Base-by-base conservation (phyloP, 2,888 invertebrate species). In the Cerastis leucographa region DNA sequence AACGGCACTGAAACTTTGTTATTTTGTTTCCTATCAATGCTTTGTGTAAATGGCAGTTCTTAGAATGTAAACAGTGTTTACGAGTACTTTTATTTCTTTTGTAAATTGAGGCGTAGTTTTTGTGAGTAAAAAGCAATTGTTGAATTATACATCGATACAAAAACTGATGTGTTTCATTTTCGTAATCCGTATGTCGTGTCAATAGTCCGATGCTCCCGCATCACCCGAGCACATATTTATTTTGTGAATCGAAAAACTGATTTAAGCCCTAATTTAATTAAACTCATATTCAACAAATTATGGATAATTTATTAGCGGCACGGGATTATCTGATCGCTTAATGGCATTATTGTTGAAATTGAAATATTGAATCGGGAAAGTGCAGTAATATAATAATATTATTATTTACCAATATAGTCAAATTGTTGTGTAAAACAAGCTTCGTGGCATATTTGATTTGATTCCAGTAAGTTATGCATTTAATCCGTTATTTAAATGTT, bases 211-310 rank as follows among this genome's bases (percentile, higher is more conserved):
- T 14, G 49, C 44, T 69, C 69, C 42, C 64, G 35, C 54, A 78
- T 78, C 71, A 49, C 11, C 17, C 49, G 65, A 17, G 35, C 76
- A 59, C 66, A 78, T 84, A 70, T 84, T 80, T 68, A 64, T 80
- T 71, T 67, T 67, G 62, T 70, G 35, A 74, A 84, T 80, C 42
- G 59, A 69, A 72, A 69, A 69, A 73, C 74, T 40, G 70, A 81
- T 85, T 85, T 59, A 71, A 79, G n/a, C 68, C n/a, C 65, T 78
- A 73, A 81, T 61, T 74, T 49, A 74, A 81, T 71, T 80, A 62
- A 72, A 59, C 76, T 81, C 69, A 56, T 56, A 75, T 85, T 68
- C 51, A 66, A 66, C 75, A 75, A 80, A 80, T 74, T 75, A 80
- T 74, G 44, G 29, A 70, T 72, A 80, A 75, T 81, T 83, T 83